These are phyloP conservation scores for Eretmocerus hayati DNA, from an alignment of 2,888 invertebrate species.

Conservation along the genomic window DNA sequence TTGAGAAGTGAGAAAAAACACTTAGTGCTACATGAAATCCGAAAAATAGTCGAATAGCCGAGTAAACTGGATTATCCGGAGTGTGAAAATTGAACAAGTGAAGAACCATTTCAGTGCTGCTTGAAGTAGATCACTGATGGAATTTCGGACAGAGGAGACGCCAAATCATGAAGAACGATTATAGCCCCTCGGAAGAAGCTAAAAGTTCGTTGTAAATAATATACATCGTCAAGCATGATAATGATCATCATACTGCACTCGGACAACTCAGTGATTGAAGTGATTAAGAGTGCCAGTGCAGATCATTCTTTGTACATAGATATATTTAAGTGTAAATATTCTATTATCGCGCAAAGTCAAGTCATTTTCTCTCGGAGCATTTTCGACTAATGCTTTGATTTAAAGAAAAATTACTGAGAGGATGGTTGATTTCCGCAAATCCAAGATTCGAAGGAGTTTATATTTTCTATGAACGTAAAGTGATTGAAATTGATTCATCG, in stretches of 20 bases:
- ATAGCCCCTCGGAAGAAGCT: conserved; percentile 36
- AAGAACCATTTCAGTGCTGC: conserved; percentile 27
- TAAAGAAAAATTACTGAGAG: conserved; percentile 9
- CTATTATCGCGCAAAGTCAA: conserved; percentile 40
- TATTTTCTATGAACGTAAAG: conserved; percentile 13
- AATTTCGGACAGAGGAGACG: conserved; percentile 22
- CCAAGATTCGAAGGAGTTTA: too few relatives aligned
- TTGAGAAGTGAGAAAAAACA: conserved; percentile 29
- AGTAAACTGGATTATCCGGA: conserved; percentile 23
- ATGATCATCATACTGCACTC: conserved; percentile 32
- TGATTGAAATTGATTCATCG: not conserved
- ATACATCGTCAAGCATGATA: conserved; percentile 37
- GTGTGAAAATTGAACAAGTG: conserved; percentile 8
- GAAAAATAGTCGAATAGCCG: conserved; percentile 22
- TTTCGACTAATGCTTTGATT: not conserved
- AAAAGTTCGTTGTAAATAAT: conserved; percentile 43
- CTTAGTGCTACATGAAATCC: conserved; percentile 39
- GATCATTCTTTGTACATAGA: conserved; percentile 47
- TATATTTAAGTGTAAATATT: conserved; percentile 46
- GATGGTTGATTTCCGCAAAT: conserved; percentile 13
- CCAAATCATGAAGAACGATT: conserved; percentile 28
- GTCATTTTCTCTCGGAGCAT: conserved; percentile 31
- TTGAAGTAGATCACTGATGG: too few relatives aligned
- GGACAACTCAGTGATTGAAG: conserved; percentile 39
- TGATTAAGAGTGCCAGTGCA: conserved; percentile 41